phyloP scores from a whole-genome alignment of 1,140 invertebrate genomes.

The Hydropsyche tenuis region DNA sequence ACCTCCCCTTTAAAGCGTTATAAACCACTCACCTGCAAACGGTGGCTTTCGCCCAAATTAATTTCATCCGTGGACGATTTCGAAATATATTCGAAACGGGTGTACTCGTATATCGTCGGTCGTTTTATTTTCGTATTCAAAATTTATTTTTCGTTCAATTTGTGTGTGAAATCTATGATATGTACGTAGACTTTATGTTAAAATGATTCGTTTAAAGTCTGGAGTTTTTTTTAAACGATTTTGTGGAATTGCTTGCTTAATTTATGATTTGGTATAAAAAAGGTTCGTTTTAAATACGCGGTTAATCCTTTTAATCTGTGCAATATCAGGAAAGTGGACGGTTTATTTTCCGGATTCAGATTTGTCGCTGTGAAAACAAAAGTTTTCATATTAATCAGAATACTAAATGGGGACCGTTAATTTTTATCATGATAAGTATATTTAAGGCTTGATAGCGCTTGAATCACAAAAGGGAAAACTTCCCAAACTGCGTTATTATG shows the following conservation, averaged over 20 bases:
- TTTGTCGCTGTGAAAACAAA: conserved; percentile 5
- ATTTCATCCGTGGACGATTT: conserved; percentile 4
- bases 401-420: not conserved
- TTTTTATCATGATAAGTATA: conserved; percentile 22
- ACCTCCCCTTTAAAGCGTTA: conserved; percentile 7
- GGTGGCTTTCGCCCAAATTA: conserved; percentile 15
- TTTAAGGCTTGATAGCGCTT: not conserved
- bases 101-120: no score
- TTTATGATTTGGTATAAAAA: no score
- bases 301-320: no score
- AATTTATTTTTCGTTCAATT: no score
- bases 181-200: no score
- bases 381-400: conserved; percentile 28
- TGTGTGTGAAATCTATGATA: no score
- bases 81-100: not conserved
- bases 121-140: no score
- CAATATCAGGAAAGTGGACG: not conserved
- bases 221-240: no score
- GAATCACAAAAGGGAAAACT: not conserved
- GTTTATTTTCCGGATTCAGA: not conserved
- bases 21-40: conserved; percentile 19
- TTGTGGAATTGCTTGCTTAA: no score
- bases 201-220: no score
- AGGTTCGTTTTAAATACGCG: no score
- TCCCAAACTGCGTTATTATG: not conserved